Evolutionary conservation across 2,113 vertebrate genomes (phyloP), one percentile per base, ranked within the genome.

Genomic region (Conger conger): DNA sequence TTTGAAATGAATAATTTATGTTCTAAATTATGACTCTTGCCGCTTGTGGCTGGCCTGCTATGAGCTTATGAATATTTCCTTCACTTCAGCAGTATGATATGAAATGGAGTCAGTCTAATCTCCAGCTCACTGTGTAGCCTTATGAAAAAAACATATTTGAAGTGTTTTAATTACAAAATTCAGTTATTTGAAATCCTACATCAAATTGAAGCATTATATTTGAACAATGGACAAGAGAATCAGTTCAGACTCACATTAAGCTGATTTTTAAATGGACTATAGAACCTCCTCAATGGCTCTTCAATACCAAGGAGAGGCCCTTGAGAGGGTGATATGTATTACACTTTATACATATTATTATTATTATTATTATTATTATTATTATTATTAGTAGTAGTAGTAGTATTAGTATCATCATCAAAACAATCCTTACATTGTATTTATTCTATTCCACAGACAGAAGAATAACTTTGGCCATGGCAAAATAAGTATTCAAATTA

Each of bases 1-100:
- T 86, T 78, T 40, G 80, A 76, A 80, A 88, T 91, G 80, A 90
- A 91, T 89, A 88, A 90, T 90, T 89, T 27, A 90, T 82, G 82
- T 53, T 78, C 36, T 84, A 87, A 88, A 86, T 88, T 57, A 89
- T 88, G 85, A 81, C 83, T 87, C 81, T 81, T 45, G 54, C 85
- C 57, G 81, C 57, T 60, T 76, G 73, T 84, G 82, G 77, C 60
- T 80, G 33, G 83, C 84, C 79, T 79, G 82, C 54, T 82, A 83
- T 81, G 80, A 87, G 84, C 83, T 84, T 73, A 54, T 36, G 80
- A 88, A 87, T 79, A 82, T 87, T 63, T 85, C 73, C 82, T 68
- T 80, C 36, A 63, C 42, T 82, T 83, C 33, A 45, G 76, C n/a
- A 45, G 80, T 36, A 30, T 68, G 37, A 38, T 50, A 38, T 30